Evolutionary conservation across 2,888 invertebrate species (phyloP).

Genomic region (Rotaria sp.): DNA sequence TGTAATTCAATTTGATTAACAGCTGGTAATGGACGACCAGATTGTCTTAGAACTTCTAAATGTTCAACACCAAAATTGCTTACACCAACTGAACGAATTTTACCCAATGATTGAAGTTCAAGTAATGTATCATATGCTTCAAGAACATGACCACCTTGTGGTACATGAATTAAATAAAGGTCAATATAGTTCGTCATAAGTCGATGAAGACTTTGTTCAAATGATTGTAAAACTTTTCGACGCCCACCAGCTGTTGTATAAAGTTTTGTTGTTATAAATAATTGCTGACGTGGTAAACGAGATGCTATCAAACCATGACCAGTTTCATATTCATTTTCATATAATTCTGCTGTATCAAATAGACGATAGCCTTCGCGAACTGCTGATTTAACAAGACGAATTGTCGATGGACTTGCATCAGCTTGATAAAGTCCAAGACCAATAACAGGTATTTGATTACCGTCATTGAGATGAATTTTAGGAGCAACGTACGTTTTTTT

Average conservation of each 20-base stretch:
- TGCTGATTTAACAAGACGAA: too few relatives aligned
- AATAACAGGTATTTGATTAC: too few relatives aligned
- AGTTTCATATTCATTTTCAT: constrained; percentile 44
- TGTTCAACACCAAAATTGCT: constrained; percentile 47
- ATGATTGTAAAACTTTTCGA: constrained; percentile 6
- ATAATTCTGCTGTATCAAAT: constrained; percentile 44
- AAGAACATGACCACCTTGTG: constrained; percentile 43
- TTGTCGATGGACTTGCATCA: too few relatives aligned
- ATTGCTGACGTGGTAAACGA: constrained; percentile 42
- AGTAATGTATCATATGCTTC: constrained; percentile 45
- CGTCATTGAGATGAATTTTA: too few relatives aligned
- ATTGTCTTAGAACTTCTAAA: constrained; percentile 44
- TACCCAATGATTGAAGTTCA: constrained; percentile 44
- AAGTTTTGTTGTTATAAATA: constrained; percentile 45
- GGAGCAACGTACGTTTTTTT: too few relatives aligned
- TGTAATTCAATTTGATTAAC: constrained; percentile 49
- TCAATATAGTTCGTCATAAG: constrained; percentile 44
- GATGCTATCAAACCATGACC: constrained; percentile 42
- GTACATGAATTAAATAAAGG: too few relatives aligned
- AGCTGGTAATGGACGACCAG: constrained; percentile 45
- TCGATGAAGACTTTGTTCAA: constrained; percentile 42
- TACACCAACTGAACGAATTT: constrained; percentile 46
- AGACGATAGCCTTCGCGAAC: constrained; percentile 43
- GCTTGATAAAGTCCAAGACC: too few relatives aligned
- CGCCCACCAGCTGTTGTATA: constrained; percentile 12